Percentiles rank a stretch among this genome's conserved stretches.
These are phyloP conservation scores for Spinibarbus caldwelli DNA, from an alignment of 2,797 vertebrate species.

Conservation along the genomic window DNA sequence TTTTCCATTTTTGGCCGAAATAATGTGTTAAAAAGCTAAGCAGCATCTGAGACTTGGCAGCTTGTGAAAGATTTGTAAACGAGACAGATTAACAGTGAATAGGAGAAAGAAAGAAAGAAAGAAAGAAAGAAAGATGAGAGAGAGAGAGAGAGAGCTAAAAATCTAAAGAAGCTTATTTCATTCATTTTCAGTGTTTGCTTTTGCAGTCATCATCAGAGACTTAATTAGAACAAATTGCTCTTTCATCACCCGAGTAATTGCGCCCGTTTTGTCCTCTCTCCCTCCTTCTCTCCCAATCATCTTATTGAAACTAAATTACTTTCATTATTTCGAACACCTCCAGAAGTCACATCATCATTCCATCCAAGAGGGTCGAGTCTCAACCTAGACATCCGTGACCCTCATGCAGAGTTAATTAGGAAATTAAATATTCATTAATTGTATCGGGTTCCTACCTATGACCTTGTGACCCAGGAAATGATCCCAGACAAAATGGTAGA, in stretches of 20 bases:
- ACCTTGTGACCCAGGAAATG: constrained; percentile 29
- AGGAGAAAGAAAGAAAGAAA: constrained; percentile 12
- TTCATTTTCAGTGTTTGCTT: constrained; percentile 45
- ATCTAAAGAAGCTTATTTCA: constrained; percentile 30
- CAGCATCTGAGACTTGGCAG: constrained; percentile 67
- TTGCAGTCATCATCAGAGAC: constrained; percentile 58
- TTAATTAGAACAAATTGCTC: constrained; percentile 71
- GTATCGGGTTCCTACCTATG: neutral
- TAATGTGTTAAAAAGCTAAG: constrained; percentile 39
- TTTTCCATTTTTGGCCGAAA: neutral
- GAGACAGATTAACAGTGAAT: constrained; percentile 21
- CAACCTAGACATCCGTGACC: constrained; percentile 19
- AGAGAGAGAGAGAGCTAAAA: constrained; percentile 1
- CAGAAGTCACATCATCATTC: neutral
- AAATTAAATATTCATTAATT: constrained; percentile 48
- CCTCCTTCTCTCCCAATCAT: constrained; percentile 37
- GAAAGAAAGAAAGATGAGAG: neutral
- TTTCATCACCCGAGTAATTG: constrained; percentile 66
- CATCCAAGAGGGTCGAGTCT: constrained; percentile 26
- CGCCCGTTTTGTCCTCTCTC: constrained; percentile 31
- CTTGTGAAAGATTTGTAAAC: constrained; percentile 66
- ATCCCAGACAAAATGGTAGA: constrained; percentile 1
- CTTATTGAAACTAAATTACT: constrained; percentile 37
- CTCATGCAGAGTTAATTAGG: neutral
- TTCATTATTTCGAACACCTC: constrained; percentile 25